Evolutionary conservation across 2,113 vertebrate species (phyloP).

Genomic region (Pluvialis apricaria): DNA sequence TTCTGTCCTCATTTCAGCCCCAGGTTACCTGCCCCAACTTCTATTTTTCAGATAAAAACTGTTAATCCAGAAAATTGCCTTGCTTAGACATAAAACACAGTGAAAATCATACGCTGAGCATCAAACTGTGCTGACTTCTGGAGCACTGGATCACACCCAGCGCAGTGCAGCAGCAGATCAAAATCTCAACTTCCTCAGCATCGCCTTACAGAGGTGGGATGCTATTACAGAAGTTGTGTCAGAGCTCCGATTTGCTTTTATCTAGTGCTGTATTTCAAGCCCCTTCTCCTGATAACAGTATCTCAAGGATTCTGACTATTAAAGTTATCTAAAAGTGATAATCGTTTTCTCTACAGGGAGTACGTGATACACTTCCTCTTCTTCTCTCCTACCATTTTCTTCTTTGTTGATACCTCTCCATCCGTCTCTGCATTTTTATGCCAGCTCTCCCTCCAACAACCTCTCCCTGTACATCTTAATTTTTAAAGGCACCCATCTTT

Average conservation of each 20-base stretch:
- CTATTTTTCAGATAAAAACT: not conserved
- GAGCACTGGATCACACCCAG: not conserved
- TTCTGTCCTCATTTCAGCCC: not conserved
- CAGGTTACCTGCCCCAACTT: not conserved
- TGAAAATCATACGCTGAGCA: fast-evolving
- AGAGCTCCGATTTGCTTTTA: not conserved
- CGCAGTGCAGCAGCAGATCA: not conserved
- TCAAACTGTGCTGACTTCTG: not conserved
- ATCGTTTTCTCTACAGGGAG: not conserved
- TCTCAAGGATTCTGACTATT: slow-evolving; percentile 4
- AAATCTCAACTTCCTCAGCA: not conserved
- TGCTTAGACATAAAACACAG: not conserved
- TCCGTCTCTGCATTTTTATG: not conserved
- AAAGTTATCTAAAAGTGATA: slow-evolving; percentile 6
- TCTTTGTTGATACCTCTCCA: not conserved
- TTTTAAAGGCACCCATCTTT: slow-evolving; percentile 18
- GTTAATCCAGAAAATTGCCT: not conserved
- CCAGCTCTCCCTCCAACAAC: not conserved
- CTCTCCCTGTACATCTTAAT: not conserved
- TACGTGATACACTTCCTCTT: not conserved
- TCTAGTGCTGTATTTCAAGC: not conserved
- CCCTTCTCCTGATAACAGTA: slow-evolving; percentile 10
- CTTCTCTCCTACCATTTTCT: not conserved
- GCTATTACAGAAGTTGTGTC: not conserved
- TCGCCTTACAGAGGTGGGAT: not conserved